phyloP scores from a whole-genome alignment of 2,113 vertebrate species.

The Aleadryas rufinucha region DNA sequence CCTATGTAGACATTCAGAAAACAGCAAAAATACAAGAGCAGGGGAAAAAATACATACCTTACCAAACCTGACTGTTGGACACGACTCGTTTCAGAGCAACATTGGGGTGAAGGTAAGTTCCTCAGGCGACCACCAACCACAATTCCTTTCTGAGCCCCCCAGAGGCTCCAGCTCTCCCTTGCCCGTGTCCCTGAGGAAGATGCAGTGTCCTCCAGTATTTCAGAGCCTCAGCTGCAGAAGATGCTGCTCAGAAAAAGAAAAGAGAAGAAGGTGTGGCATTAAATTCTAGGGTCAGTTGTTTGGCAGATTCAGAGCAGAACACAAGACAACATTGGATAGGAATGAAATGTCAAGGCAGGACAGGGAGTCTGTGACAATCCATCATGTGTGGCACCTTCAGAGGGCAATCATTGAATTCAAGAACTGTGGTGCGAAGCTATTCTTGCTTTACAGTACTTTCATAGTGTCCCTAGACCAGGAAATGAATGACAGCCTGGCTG shows the following conservation, averaged over 20 bases:
- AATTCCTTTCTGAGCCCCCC: not conserved
- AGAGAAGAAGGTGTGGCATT: conserved; percentile 29
- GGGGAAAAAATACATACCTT: conserved; percentile 52
- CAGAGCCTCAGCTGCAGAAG: conserved; percentile 49
- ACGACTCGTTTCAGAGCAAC: conserved; percentile 59
- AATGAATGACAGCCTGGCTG: not conserved
- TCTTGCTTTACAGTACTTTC: conserved; percentile 9
- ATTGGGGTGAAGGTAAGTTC: conserved; percentile 55
- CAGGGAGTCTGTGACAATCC: conserved; percentile 46
- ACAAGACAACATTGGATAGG: not conserved
- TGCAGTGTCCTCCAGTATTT: conserved; percentile 45
- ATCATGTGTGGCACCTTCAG: conserved; percentile 46
- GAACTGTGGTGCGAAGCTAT: not conserved
- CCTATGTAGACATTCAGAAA: not conserved
- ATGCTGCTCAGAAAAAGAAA: not conserved
- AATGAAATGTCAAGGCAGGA: conserved; percentile 58
- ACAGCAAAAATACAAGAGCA: not conserved
- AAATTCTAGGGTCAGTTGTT: conserved; percentile 42
- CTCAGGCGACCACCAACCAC: conserved; percentile 3
- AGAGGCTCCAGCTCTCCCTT: not conserved
- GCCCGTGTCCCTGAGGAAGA: conserved; percentile 9
- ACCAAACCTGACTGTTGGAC: conserved; percentile 24
- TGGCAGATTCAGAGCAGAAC: conserved; percentile 48
- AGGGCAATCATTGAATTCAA: conserved; percentile 38
- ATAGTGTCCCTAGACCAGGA: not conserved